A percentile compares a stretch with the other conserved stretches of the same genome.
phyloP scores from a whole-genome alignment of 1,140 invertebrate genomes.

The Rhizoglyphus robini region DNA sequence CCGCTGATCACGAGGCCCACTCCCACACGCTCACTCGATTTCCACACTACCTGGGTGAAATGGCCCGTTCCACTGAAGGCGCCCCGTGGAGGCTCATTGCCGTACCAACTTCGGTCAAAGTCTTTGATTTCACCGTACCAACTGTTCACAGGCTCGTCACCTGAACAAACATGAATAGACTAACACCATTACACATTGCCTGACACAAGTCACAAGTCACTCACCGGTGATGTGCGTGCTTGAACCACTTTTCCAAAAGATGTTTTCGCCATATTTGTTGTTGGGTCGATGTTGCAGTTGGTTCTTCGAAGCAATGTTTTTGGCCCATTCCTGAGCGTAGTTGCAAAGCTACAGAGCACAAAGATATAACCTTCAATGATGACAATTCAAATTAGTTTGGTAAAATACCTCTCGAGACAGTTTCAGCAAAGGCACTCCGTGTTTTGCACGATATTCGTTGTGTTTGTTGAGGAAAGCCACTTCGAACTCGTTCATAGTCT shows the following conservation, averaged over 20 bases:
- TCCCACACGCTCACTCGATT: slow-evolving; percentile 51
- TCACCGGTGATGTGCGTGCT: neutral
- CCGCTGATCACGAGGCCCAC: slow-evolving; percentile 46
- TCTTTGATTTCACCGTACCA: slow-evolving; percentile 21
- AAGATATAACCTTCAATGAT: no score
- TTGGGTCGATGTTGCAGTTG: slow-evolving; percentile 43
- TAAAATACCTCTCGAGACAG: slow-evolving; percentile 50
- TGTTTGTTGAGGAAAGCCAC: slow-evolving; percentile 51
- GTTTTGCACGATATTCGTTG: slow-evolving; percentile 58
- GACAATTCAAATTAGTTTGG: slow-evolving; percentile 3
- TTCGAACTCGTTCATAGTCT: slow-evolving; percentile 34
- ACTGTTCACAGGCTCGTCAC: slow-evolving; percentile 8
- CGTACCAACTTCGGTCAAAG: slow-evolving; percentile 3
- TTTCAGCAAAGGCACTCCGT: slow-evolving; percentile 50
- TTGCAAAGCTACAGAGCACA: neutral
- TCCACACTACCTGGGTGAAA: slow-evolving; percentile 48
- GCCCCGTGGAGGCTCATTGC: neutral
- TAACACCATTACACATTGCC: neutral
- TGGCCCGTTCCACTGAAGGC: slow-evolving; percentile 25
- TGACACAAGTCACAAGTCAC: no score
- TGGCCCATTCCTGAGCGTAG: slow-evolving; percentile 16
- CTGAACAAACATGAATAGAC: neutral
- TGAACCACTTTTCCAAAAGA: slow-evolving; percentile 41
- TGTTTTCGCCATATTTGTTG: slow-evolving; percentile 56
- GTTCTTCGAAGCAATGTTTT: neutral